Percentiles rank a stretch among this genome's conserved stretches.
phyloP scores from a whole-genome alignment of 2,797 vertebrate genomes.

The Sebastes diploproa region DNA sequence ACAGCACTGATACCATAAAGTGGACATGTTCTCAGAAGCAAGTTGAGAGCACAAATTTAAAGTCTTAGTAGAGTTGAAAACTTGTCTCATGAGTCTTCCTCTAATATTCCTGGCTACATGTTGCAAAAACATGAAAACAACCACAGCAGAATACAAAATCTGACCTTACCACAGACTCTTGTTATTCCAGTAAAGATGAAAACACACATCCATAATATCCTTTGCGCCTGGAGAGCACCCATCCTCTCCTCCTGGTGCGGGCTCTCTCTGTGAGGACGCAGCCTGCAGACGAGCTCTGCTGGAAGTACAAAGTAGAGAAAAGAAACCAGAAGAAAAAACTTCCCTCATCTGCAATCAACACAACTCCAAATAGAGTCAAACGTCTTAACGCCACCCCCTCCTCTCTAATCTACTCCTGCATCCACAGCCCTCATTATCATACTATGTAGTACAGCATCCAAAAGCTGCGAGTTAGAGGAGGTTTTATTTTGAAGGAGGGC shows the following conservation, averaged over 20 bases:
- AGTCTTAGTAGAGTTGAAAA: background rate
- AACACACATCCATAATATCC: conserved; percentile 40
- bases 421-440: conserved; percentile 31
- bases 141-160: background rate
- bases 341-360: conserved; percentile 32
- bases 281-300: conserved; percentile 38
- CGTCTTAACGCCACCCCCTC: conserved; percentile 31
- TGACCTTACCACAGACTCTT: conserved; percentile 51
- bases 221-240: conserved; percentile 48
- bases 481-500: background rate
- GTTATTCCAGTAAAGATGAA: conserved; percentile 37
- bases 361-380: conserved; percentile 72
- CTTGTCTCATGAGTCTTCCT: background rate
- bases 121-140: background rate
- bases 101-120: background rate
- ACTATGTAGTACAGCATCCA: conserved; percentile 41
- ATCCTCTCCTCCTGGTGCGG: conserved; percentile 63
- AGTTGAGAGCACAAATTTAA: too few relatives aligned
- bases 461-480: background rate
- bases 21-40: background rate
- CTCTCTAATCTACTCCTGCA: conserved; percentile 3
- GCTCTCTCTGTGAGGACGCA: conserved; percentile 50
- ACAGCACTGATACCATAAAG: background rate
- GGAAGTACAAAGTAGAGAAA: background rate
- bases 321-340: conserved; percentile 8